phyloP scores from a whole-genome alignment of 2,797 vertebrate species.

The Etheostoma perlongum region DNA sequence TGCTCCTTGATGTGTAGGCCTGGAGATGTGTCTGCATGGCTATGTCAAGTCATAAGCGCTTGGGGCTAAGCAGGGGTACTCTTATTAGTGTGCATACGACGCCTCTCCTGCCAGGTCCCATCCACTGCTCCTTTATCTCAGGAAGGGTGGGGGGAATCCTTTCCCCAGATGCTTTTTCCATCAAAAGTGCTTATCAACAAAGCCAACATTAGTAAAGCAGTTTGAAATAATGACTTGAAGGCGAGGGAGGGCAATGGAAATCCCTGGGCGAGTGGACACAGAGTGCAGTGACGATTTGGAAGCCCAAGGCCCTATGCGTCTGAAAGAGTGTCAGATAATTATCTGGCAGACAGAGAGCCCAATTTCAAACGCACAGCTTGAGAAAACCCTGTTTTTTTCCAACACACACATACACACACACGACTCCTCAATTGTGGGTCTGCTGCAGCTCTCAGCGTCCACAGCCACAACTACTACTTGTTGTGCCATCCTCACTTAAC shows the following conservation, averaged over 20 bases:
- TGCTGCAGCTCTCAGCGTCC: slow-evolving; percentile 51
- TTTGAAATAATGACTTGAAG: slow-evolving; percentile 60
- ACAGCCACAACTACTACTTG: slow-evolving; percentile 9
- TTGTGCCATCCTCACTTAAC: slow-evolving; percentile 64
- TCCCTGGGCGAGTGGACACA: slow-evolving; percentile 55
- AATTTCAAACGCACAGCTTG: slow-evolving; percentile 63
- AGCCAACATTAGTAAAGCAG: slow-evolving; percentile 80
- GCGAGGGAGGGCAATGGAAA: slow-evolving; percentile 55
- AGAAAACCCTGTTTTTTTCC: slow-evolving; percentile 42
- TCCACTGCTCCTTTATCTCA: slow-evolving; percentile 71
- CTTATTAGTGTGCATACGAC: slow-evolving; percentile 71
- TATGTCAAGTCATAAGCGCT: slow-evolving; percentile 45
- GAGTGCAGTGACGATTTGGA: slow-evolving; percentile 41
- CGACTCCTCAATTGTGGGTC: slow-evolving; percentile 45
- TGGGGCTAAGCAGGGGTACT: slow-evolving; percentile 33
- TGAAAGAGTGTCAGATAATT: slow-evolving; percentile 74
- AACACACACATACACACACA: slow-evolving; percentile 14
- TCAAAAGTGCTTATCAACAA: slow-evolving; percentile 79
- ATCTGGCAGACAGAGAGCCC: slow-evolving; percentile 67
- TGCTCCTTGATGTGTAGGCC: slow-evolving; percentile 25
- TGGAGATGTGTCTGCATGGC: slow-evolving; percentile 31
- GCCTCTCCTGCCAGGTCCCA: slow-evolving; percentile 66
- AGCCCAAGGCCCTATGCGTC: slow-evolving; percentile 49
- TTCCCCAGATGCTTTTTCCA: slow-evolving; percentile 70
- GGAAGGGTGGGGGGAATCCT: slow-evolving; percentile 53